Base-by-base conservation (phyloP, 2,888 invertebrate genomes). In the Eucriotettix oculatus region DNA sequence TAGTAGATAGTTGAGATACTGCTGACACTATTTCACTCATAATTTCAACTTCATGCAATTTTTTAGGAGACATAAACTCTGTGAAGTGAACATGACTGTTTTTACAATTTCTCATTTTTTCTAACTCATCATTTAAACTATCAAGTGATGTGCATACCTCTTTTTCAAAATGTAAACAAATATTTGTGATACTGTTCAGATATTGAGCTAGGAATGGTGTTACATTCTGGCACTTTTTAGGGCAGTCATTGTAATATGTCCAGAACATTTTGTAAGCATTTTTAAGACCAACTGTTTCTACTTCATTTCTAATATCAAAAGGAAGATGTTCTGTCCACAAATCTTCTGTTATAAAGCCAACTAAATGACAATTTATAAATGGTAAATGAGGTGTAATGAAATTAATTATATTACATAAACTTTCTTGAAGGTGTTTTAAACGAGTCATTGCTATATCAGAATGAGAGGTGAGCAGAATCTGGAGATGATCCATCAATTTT, bases 351-450 rank as follows among this genome's bases (percentile, higher is more conserved):
- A 90, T 75, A 71, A 81, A 87, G 67, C 83, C 81, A 0, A 85
- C 88, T 81, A 90, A 85, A 70, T 91, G 90, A 65, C 86, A 85
- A 70, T 89, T 87, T 0, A 83, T 79, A 42, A 90, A 72, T 0
- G 80, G 76, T 63, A 83, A 72, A 53, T 82, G 73, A 0, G 82
- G 81, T 17, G 77, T 73, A 17, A 89, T 70, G 71, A 79, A 86
- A 12, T 71, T 67, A 0, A 81, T 69, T 12, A 82, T 72, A 3
- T 71, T 69, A 60, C 82, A 79, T 41, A 83, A 58, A 9, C 56
- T 58, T 16, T 60, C 60, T 42, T 64, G 52, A 9, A 62, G 16
- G 42, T 14, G 9, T 41, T 41, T 42, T 55, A n/a, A 12, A 40
- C 40, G 29, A 42, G 55, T 40, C 16, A 65, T 58, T 48, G 52